Evolutionary conservation across 2,797 vertebrate species (phyloP).

Genomic region (Lycodopsis pacificus): DNA sequence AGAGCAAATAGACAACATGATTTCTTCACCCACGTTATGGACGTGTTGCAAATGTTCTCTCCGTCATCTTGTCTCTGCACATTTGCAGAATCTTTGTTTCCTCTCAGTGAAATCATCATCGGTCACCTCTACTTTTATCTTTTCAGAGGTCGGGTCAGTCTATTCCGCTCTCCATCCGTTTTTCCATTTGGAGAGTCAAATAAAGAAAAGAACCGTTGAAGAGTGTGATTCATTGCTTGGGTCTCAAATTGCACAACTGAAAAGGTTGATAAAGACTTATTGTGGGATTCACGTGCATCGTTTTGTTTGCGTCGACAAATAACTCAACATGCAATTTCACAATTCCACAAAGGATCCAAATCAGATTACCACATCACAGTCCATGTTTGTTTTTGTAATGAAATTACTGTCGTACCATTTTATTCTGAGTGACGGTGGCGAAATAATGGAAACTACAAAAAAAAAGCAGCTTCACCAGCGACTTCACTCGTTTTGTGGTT

Average conservation of each 20-base stretch:
- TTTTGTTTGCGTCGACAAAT: not conserved
- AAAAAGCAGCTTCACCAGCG: constrained; percentile 1
- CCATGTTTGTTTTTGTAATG: not conserved
- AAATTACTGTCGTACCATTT: not conserved
- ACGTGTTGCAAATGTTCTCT: not conserved
- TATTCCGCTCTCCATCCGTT: not conserved
- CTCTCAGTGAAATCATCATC: not conserved
- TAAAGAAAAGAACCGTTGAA: not conserved
- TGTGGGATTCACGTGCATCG: not conserved
- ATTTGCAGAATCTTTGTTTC: not conserved
- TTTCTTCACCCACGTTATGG: not conserved
- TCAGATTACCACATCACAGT: not conserved
- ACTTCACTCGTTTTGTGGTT: not conserved
- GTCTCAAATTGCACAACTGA: not conserved
- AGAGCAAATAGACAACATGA: not conserved
- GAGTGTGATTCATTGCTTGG: not conserved
- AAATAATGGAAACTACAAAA: not conserved
- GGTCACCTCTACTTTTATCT: not conserved
- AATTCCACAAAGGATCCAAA: not conserved
- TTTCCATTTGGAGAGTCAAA: not conserved
- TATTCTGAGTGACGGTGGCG: not conserved
- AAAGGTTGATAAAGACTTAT: not conserved
- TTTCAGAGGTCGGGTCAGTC: not conserved
- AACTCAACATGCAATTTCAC: not conserved
- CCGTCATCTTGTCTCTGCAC: not conserved